These are phyloP conservation scores for Romanogobio albipinnatus DNA, from an alignment of 2,113 vertebrate species.

Conservation along the genomic window DNA sequence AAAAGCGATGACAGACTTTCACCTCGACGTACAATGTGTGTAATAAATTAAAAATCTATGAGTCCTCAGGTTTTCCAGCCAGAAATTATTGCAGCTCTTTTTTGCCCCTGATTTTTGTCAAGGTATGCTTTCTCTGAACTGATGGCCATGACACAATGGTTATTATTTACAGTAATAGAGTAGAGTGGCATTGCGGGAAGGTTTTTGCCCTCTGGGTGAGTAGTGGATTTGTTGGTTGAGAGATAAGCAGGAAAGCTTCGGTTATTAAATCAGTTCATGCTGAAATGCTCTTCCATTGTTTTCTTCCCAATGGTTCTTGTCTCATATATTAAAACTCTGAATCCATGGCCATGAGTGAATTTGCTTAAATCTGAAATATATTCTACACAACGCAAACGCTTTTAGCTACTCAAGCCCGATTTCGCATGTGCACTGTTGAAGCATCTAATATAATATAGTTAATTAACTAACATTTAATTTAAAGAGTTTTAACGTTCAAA, in stretches of 20 bases:
- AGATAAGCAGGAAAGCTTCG: constrained; percentile 30
- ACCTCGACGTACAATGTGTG: constrained; percentile 8
- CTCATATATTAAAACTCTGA: background rate
- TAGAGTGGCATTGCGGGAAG: constrained; percentile 32
- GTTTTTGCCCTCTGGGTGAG: constrained; percentile 16
- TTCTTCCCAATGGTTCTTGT: background rate
- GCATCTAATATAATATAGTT: too few species aligned
- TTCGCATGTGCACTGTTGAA: too few species aligned
- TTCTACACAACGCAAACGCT: background rate
- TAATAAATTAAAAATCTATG: constrained; percentile 26
- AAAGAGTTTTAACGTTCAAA: too few species aligned
- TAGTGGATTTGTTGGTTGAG: constrained; percentile 26
- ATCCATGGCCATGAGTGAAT: constrained; percentile 2
- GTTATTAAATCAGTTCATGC: constrained; percentile 28
- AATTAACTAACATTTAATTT: too few species aligned
- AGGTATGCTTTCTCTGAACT: background rate
- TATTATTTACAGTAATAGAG: constrained; percentile 6
- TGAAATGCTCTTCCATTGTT: background rate
- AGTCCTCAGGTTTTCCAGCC: background rate
- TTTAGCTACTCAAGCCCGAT: too few species aligned
- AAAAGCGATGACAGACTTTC: constrained; percentile 31
- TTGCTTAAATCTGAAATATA: constrained; percentile 4
- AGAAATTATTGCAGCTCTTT: background rate
- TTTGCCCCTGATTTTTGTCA: background rate
- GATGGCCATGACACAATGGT: background rate